phyloP scores from a whole-genome alignment of 30 jellyfish, hydroid and myxozoan species.

The Morbakka virulenta region DNA sequence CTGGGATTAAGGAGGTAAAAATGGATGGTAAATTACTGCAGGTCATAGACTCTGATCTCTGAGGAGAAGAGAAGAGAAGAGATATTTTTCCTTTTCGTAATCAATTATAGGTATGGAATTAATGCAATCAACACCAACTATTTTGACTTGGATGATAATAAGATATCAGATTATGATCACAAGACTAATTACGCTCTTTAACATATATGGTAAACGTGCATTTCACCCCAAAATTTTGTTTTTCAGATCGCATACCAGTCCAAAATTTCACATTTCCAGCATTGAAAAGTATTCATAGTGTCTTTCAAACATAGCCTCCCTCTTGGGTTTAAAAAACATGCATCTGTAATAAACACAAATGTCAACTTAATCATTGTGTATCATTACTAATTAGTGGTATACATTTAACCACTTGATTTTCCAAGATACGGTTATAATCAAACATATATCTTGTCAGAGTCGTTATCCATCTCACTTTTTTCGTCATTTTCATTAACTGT shows the following conservation, averaged over 20 bases:
- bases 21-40: background rate
- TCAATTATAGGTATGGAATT: too few species aligned
- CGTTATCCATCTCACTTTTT: background rate
- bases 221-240: background rate
- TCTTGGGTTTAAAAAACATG: background rate
- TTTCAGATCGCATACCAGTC: background rate
- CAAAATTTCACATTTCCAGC: background rate
- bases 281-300: background rate
- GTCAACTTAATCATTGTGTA: background rate
- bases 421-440: too few species aligned
- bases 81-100: too few species aligned
- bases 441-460: background rate
- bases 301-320: background rate
- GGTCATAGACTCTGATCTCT: background rate
- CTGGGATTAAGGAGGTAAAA: background rate
- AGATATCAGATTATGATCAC: too few species aligned
- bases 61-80: too few species aligned
- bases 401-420: too few species aligned
- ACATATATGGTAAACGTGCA: background rate
- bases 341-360: background rate
- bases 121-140: too few species aligned
- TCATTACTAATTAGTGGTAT: too few species aligned
- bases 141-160: too few species aligned
- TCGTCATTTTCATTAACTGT: background rate
- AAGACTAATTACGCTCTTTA: background rate